Base-by-base conservation (phyloP, 2,797 vertebrate genomes). In the Notamacropus eugenii region DNA sequence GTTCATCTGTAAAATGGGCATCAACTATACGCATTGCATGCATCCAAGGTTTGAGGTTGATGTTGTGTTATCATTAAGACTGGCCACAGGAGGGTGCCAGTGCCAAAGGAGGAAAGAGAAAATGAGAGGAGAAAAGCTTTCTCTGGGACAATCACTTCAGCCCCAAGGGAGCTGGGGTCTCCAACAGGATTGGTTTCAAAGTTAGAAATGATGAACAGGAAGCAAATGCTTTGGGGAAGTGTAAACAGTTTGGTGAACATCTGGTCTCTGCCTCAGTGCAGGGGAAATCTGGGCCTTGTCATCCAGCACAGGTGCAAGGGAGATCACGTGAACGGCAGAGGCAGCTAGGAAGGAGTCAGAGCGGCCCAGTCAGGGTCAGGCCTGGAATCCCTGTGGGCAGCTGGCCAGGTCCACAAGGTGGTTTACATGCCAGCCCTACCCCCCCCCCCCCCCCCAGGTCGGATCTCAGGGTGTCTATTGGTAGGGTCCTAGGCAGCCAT, bases 191-290 rank as follows among this genome's bases (percentile, higher is more conserved):
- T 94, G 59, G 54, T 59, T 96, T 96, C 90, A 94, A 94, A 96
- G 59, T 50, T 62, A 82, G 74, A 94, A 93, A 93, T 28, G 93
- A 91, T n/a, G 31, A 96, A 93, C 40, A 92, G 57, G 93, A 96
- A 94, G 92, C 56, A 94, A 67, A 34, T 74, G 94, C 58, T 93
- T 95, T 29, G 58, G 29, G n/a, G 46, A 90, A 91, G n/a, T 62
- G 19, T 54, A 59, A 94, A 93, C 28, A 91, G 12, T 24, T 90
- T 10, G 1, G 74, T 29, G 90, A 95, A 93, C 92, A n/a, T 82
- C 58, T 67, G 46, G 56, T 92, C n/a, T 92, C 50, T 62, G 34
- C 6, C 31, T 90, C n/a, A 90, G 34, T 91, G 13, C 54, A 0
- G 92, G 54, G n/a, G n/a, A 2, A 46, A 82, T 46, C 52, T 55